Evolutionary conservation across 2,113 vertebrate genomes (phyloP), one percentile per base, ranked within the genome.

Genomic region (Riparia riparia): DNA sequence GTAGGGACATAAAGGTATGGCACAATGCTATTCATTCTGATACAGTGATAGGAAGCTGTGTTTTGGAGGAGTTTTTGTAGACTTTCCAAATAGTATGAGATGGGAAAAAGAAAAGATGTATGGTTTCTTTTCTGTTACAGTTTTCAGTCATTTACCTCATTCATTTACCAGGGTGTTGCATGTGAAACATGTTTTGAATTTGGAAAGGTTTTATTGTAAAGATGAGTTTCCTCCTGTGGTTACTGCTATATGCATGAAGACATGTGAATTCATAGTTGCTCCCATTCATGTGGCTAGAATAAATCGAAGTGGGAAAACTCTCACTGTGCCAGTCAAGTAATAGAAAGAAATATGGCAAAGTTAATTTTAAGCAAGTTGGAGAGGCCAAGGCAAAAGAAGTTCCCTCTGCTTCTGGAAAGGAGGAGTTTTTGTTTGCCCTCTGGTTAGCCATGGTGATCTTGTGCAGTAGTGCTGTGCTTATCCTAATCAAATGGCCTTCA

Each of bases 171-270:
- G 39, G 21, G 32, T 56, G 53, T 53, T 91, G 42, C 34, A 45
- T 70, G 21, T 86, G 79, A 88, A 60, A 29, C 44, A 31, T 39
- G 37, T 57, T 94, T 92, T 64, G 60, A 17, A 26, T 86, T 81
- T 78, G 79, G 74, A 60, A 82, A 86, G 18, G 22, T 91, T 91
- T 96, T 83, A 51, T 80, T 90, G 61, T 72, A n/a, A 54, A 60
- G 41, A 73, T 29, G 68, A 81, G 60, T 54, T 87, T 81, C 53
- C 60, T 81, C 44, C 68, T 92, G 51, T 83, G 81, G 10, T 60
- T 94, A 51, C 56, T 82, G 71, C 71, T 80, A 6, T 68, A 54
- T 68, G 26, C 56, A 64, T 57, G 37, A 73, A 90, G 76, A 74
- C 29, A 6, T 17, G 39, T 82, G 72, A 78, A 90, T 89, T 78